Evolutionary conservation across 2,888 invertebrate genomes (phyloP).

Genomic region (Drosophila tanythrix): DNA sequence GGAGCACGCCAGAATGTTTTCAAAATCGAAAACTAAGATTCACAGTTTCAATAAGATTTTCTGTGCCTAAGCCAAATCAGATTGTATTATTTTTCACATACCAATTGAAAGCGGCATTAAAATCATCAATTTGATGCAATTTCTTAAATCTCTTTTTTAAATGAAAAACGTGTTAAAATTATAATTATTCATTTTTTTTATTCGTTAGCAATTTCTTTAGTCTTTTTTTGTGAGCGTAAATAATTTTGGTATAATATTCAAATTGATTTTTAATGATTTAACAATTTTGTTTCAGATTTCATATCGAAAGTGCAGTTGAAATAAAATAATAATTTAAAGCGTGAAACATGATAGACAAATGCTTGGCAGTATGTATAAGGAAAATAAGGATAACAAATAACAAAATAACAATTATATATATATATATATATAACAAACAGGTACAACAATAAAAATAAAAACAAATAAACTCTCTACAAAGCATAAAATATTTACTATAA

Average conservation of each 20-base stretch:
- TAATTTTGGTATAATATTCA: background rate
- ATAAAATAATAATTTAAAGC: background rate
- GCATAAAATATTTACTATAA: background rate
- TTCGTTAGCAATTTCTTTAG: background rate
- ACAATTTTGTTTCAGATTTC: background rate
- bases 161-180: background rate
- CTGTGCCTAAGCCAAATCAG: background rate
- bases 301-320: background rate
- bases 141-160: background rate
- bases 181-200: background rate
- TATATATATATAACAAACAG: background rate
- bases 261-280: background rate
- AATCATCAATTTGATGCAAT: background rate
- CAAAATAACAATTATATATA: background rate
- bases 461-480: background rate
- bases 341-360: background rate
- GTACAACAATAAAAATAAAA: background rate
- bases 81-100: background rate
- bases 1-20: background rate
- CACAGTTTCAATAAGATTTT: background rate
- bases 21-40: background rate
- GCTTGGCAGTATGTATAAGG: background rate
- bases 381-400: background rate
- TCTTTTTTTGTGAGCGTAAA: background rate
- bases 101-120: no score